Evolutionary conservation across 2,888 invertebrate species (phyloP), one percentile per base, ranked within the genome.

Genomic region (Zygothrica quintamaculata): DNA sequence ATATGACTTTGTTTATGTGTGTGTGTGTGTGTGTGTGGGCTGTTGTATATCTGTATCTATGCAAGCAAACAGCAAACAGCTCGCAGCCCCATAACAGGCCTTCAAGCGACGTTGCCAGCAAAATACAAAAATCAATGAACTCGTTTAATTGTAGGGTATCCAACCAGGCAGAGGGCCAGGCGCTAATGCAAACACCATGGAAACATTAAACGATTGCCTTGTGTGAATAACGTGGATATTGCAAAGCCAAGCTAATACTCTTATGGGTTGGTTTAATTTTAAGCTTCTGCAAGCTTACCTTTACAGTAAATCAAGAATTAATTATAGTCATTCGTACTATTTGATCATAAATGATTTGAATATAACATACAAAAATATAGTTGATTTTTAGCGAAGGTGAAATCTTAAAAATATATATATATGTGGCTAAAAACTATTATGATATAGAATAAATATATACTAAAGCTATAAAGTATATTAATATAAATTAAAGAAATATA

Each of bases 31-130:
- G 50, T 44, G 34, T 55, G 12, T 59, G 59, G 79, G 9, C 9
- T 39, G 13, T 13, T 61, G 11, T n/a, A n/a, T n/a, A n/a, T 75
- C 56, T 79, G 77, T 72, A 65, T 77, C 82, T 74, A 70, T 62
- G 61, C 71, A 59, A 64, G 61, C 82, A 66, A 82, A 55, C n/a
- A n/a, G n/a, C n/a, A n/a, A n/a, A n/a, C 62, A 58, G 52, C 59
- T 39, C 56, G 72, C 51, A 51, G 62, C 43, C 50, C 65, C 48
- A 55, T 43, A 66, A 44, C 56, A 31, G 52, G 55, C 67, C 67
- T 55, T 53, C 58, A 65, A n/a, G 73, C 51, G 13, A 52, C 36
- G 37, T 34, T n/a, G 40, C 57, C 29, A 42, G 33, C 42, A 40
- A 12, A 48, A 12, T 47, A 12, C 26, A 47, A 61, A 73, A 73